Percentiles rank a stretch among this genome's conserved stretches.
phyloP scores from a whole-genome alignment of 2,797 vertebrate species.

The Sphenodon punctatus region DNA sequence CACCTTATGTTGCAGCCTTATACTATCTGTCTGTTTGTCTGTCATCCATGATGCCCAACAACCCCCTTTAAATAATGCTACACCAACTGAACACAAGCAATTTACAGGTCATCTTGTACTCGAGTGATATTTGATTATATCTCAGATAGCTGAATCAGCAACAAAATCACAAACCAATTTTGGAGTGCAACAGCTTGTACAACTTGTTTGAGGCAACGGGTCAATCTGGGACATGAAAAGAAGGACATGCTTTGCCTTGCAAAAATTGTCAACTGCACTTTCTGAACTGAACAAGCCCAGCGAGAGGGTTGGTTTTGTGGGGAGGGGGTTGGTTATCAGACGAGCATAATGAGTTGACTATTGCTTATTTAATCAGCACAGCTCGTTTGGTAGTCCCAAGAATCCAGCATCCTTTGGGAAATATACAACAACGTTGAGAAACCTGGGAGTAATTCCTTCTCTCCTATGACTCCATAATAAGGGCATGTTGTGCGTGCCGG shows the following conservation, averaged over 20 bases:
- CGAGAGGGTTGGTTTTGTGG: no score
- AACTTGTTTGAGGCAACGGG: conserved; percentile 1
- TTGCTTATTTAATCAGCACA: background rate
- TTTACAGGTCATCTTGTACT: background rate
- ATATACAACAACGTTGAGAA: background rate
- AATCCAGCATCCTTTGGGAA: background rate
- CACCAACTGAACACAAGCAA: background rate
- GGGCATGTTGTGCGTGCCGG: no score
- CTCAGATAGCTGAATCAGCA: background rate
- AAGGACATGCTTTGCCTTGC: background rate
- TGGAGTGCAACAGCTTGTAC: background rate
- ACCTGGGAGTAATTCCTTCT: background rate
- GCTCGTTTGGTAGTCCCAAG: background rate
- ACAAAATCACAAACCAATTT: background rate
- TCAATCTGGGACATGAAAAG: background rate
- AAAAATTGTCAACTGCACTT: background rate
- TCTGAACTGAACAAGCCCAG: background rate
- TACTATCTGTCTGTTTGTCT: no score
- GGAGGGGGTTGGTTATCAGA: no score
- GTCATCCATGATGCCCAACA: background rate
- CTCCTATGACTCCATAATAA: no score
- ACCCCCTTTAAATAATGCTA: background rate
- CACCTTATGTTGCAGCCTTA: no score
- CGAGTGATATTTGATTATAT: background rate
- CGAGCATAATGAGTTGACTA: background rate